Evolutionary conservation across 2,888 invertebrate species (phyloP), one percentile per base, ranked within the genome.

Genomic region (Lordiphosa fenestrarum): DNA sequence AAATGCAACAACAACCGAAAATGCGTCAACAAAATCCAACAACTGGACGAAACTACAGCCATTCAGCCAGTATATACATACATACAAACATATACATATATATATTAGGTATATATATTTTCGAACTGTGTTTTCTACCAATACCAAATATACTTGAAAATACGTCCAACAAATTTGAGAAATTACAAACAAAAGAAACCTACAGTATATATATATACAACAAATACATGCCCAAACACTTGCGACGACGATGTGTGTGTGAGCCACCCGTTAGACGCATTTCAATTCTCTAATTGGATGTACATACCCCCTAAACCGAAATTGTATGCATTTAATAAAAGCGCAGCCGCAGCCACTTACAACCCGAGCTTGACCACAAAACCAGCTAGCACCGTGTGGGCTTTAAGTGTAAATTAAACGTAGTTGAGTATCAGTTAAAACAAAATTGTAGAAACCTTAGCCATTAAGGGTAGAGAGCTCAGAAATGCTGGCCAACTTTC

Each of bases 91-190:
- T 68, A 74, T 61, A 72, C 55, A 72, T 69, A 81, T 80, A 72
- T 83, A 76, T 66, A 66, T 58, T 64, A 57, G 63, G 59, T 63
- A 65, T 63, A 65, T 65, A 65, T 77, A 81, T 77, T 77, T 77
- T 77, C 81, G 76, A 77, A 84, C 71, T 84, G 76, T 81, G 73
- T 77, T 77, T 77, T 77, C 84, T 84, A 77, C 77, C 19, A 6
- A 44, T 39, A 33, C 53, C 49, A 53, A 54, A 78, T 60, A 73
- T 81, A 77, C 84, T 81, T 81, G 81, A 83, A 84, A 73, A 77
- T 84, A 76, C 83, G 82, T 78, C 75, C 85, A 84, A 65, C 53
- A 30, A 47, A 73, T 73, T 30, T 71, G 57, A 69, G 73, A 75
- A 69, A 83, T 76, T 72, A 48, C 54, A 48, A 36, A 64, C 63